Percentiles rank a stretch among this genome's conserved stretches.
Evolutionary conservation across 2,888 invertebrate genomes (phyloP).

Genomic region (Gisinianus flammeolus): DNA sequence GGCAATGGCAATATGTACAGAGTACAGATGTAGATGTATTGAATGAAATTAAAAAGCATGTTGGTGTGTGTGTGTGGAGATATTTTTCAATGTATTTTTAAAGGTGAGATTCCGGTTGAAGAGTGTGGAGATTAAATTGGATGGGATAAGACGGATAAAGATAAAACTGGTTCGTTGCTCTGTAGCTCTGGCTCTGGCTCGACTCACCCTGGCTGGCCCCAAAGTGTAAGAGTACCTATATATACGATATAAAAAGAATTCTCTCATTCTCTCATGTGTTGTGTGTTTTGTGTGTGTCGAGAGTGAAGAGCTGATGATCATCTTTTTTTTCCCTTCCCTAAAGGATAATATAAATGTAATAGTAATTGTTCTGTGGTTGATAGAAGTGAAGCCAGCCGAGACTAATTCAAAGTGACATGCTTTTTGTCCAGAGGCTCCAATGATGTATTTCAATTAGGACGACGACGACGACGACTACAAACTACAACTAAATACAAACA

Average conservation of each 20-base stretch:
- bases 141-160: not conserved
- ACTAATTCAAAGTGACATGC: conserved; percentile 47
- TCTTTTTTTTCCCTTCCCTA: not conserved
- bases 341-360: not conserved
- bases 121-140: too few relatives aligned
- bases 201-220: not conserved
- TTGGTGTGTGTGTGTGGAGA: too few relatives aligned
- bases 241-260: not conserved
- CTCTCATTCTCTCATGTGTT: not conserved
- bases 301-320: not conserved
- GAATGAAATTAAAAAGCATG: too few relatives aligned
- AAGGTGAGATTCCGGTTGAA: too few relatives aligned
- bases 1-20: too few relatives aligned
- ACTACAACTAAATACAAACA: too few relatives aligned
- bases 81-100: too few relatives aligned
- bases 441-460: conserved; percentile 42
- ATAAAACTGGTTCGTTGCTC: not conserved
- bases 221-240: too few relatives aligned
- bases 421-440: conserved; percentile 43
- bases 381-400: conserved; percentile 36
- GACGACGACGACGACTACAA: too few relatives aligned
- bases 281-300: not conserved
- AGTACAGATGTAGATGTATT: too few relatives aligned
- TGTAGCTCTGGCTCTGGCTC: too few relatives aligned
- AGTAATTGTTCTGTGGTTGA: not conserved